A percentile compares a stretch with the other conserved stretches of the same genome.
Conservation (phyloP, 2,888 invertebrate genomes). For the Cryptocephalus primarius region DNA sequence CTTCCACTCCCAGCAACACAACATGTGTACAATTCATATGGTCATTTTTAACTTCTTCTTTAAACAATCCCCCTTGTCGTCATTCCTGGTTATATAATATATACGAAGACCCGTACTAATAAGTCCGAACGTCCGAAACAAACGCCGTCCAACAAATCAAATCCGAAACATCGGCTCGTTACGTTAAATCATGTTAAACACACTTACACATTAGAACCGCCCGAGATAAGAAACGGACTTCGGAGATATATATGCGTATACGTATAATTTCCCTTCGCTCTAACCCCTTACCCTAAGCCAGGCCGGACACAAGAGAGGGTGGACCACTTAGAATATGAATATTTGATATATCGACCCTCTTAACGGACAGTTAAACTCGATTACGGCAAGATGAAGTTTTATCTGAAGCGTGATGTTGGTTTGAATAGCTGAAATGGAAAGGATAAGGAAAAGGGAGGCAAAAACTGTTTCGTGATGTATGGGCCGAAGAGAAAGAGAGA, state of each 20-base stretch:
- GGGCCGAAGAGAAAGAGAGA: no score
- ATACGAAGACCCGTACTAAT: neutral
- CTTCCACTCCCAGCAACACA: no score
- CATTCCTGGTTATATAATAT: no score
- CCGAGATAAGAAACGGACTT: constrained; percentile 23
- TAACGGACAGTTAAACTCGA: constrained; percentile 25
- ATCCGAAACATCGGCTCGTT: constrained; percentile 20
- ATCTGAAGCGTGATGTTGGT: neutral
- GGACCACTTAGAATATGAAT: constrained; percentile 30
- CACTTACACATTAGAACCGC: constrained; percentile 21
- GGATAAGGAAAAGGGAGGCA: no score
- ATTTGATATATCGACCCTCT: constrained; percentile 27
- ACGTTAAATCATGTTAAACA: constrained; percentile 26
- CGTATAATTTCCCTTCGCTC: no score
- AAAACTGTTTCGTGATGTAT: no score
- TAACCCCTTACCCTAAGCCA: no score
- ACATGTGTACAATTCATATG: no score
- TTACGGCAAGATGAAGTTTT: constrained; percentile 11
- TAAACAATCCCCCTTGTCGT: no score
- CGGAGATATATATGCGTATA: constrained; percentile 7
- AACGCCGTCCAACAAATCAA: constrained; percentile 21
- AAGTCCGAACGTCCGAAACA: constrained; percentile 14
- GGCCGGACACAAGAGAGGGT: no score
- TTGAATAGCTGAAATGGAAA: no score
- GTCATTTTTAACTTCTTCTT: no score